Evolutionary conservation across 2,113 vertebrate species (phyloP).

Genomic region (Oncorhynchus clarkii): DNA sequence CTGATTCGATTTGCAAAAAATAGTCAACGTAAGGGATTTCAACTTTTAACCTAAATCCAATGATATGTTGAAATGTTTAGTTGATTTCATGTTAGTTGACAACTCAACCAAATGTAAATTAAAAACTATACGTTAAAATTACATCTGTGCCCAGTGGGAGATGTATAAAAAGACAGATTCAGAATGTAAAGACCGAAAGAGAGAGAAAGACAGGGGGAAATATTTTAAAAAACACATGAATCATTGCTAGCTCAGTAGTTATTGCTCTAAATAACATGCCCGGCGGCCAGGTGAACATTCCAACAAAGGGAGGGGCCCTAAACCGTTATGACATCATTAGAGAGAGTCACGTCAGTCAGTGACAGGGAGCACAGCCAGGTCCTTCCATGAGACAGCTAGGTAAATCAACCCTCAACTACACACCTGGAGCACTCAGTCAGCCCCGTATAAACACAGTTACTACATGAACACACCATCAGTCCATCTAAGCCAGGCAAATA

Average conservation of each 20-base stretch:
- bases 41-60: too few species aligned
- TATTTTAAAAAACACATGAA: slow-evolving; percentile 29
- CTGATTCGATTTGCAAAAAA: neutral
- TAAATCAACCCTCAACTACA: neutral
- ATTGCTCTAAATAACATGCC: slow-evolving; percentile 17
- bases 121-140: too few species aligned
- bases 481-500: neutral
- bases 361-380: neutral
- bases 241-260: slow-evolving; percentile 12
- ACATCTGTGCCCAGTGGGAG: too few species aligned
- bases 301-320: slow-evolving; percentile 36
- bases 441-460: neutral
- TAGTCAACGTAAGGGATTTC: neutral
- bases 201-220: too few species aligned
- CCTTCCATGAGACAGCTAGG: slow-evolving; percentile 2
- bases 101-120: too few species aligned
- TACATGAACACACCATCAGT: neutral
- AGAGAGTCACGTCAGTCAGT: slow-evolving; percentile 2
- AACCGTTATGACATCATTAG: slow-evolving; percentile 18
- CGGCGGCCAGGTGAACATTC: slow-evolving; percentile 52
- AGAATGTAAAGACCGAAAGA: too few species aligned
- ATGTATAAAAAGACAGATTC: too few species aligned
- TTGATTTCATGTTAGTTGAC: too few species aligned
- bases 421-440: neutral
- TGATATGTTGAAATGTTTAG: too few species aligned